Evolutionary conservation across 2,797 vertebrate species (phyloP), one percentile per base, ranked within the genome.

Genomic region (Huso huso): DNA sequence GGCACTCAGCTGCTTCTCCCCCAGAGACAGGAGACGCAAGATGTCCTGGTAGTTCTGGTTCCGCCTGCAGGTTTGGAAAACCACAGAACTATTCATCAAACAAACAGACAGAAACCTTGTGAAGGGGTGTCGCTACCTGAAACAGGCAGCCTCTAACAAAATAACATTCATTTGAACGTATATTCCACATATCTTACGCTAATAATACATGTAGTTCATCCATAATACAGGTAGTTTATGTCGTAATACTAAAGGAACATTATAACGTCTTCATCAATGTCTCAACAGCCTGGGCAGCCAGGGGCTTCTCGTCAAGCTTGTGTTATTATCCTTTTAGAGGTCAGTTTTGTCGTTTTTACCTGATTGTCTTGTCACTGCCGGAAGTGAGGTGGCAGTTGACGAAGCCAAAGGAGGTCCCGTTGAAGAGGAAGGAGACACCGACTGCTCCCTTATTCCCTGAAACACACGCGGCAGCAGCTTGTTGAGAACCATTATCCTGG

Each of bases 21-120:
- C 92, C 37, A 93, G 78, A 60, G 89, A 90, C 12, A 92, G 80
- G 48, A 90, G 80, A n/a, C 88, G 75, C 70, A 93, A 84, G 67
- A 93, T 89, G 75, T 93, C 91, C 69, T 87, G 82, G 72, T 88
- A 87, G 73, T 89, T 92, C 76, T 93, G 92, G 79, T 93, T 93
- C 79, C 92, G 87, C 84, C 92, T 93, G 72, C 23, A 37, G 2
- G 23, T 37, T 37, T 48, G 62, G 63, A 7, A 18, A 37, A 65
- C 12, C 12, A 13, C 49, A 37, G 23, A 37, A 37, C 23, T 37
- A 37, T 37, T 37, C 2, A 37, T 37, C 23, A 37, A 37, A 66
- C 8, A 13, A 15, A 18, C 8, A 13, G n/a, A 58, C 55, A 66
- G 23, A 15, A 48, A 18, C 23, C 23, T 37, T 37, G 23, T 37